phyloP scores from a whole-genome alignment of 1,140 invertebrate genomes.

The Zaprionus ghesquierei region DNA sequence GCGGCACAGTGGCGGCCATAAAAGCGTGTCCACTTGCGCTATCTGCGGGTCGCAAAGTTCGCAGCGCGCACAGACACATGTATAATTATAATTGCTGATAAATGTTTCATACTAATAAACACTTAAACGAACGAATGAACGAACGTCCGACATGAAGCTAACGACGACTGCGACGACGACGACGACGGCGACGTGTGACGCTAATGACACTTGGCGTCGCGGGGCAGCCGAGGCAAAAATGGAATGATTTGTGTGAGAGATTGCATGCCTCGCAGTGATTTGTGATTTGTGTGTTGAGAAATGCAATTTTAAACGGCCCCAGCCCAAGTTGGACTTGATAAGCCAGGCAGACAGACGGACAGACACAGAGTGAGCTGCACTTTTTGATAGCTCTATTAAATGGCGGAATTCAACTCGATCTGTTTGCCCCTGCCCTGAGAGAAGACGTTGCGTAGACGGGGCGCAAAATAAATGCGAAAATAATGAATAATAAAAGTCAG shows the following conservation, averaged over 20 bases:
- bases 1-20: conserved; percentile 47
- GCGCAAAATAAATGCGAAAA: conserved; percentile 76
- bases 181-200: conserved; percentile 60
- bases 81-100: conserved; percentile 81
- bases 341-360: conserved; percentile 51
- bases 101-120: conserved; percentile 78
- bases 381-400: conserved; percentile 76
- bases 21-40: conserved; percentile 38
- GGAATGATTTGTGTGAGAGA: conserved; percentile 80
- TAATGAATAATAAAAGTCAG: conserved; percentile 81
- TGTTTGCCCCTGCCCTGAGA: not conserved
- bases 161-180: conserved; percentile 20
- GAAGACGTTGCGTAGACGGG: conserved; percentile 45
- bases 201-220: conserved; percentile 74
- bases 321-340: conserved; percentile 56
- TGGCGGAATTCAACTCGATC: conserved; percentile 5
- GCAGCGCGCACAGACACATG: conserved; percentile 53
- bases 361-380: conserved; percentile 40
- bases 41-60: conserved; percentile 70
- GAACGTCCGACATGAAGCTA: conserved; percentile 25
- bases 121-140: conserved; percentile 36
- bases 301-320: conserved; percentile 77
- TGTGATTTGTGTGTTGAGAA: conserved; percentile 79
- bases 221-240: conserved; percentile 48
- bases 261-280: conserved; percentile 78